Evolutionary conservation across 2,888 invertebrate genomes (phyloP).

Genomic region (Eupithecia centaureata): DNA sequence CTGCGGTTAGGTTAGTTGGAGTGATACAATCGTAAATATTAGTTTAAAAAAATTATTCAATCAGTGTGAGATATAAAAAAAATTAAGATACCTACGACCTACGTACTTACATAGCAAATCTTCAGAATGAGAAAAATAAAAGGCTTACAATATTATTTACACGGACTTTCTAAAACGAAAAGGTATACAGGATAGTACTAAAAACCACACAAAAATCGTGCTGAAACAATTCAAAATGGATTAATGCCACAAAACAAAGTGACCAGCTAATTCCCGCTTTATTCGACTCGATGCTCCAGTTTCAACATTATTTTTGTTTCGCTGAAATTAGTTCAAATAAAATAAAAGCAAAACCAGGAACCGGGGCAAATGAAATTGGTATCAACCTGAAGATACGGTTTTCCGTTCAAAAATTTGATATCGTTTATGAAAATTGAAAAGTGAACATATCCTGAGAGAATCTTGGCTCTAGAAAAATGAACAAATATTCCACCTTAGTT

Average conservation of each 20-base stretch:
- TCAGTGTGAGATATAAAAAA: too few species aligned
- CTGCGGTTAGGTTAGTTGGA: too few species aligned
- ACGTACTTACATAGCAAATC: too few species aligned
- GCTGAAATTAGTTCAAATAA: slow-evolving; percentile 6
- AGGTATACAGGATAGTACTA: too few species aligned
- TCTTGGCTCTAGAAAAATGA: not conserved
- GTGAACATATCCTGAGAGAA: not conserved
- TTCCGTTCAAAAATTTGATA: not conserved
- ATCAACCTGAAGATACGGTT: not conserved
- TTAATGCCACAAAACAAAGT: slow-evolving; percentile 4
- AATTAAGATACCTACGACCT: too few species aligned
- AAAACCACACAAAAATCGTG: not conserved
- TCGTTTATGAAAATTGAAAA: not conserved
- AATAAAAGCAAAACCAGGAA: slow-evolving; percentile 3
- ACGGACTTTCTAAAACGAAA: too few species aligned
- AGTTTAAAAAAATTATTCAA: too few species aligned
- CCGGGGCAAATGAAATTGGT: slow-evolving; percentile 23
- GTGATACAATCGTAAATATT: too few species aligned
- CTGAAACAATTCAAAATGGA: slow-evolving; percentile 7
- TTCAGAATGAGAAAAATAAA: too few species aligned
- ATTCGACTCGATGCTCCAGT: slow-evolving; percentile 6
- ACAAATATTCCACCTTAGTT: not conserved
- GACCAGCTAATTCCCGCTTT: slow-evolving; percentile 4
- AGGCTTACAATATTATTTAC: too few species aligned
- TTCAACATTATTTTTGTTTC: slow-evolving; percentile 15